Percentiles rank a stretch among this genome's conserved stretches.
These are phyloP conservation scores for Porites lobata DNA, from an alignment of 92 coral and sea anemone species.

Conservation along the genomic window DNA sequence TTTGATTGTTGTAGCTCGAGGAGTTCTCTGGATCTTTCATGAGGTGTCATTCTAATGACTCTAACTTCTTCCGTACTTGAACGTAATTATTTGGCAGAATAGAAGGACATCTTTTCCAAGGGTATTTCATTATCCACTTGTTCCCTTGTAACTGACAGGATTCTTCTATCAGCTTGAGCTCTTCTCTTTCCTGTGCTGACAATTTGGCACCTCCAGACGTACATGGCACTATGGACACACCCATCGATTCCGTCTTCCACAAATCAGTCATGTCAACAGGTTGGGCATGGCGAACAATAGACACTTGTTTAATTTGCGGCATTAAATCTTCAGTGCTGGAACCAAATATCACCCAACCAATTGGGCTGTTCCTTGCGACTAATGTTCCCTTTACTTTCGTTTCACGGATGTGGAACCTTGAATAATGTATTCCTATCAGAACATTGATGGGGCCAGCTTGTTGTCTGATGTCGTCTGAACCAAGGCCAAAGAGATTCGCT, in stretches of 20 bases:
- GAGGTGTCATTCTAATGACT: too few species aligned
- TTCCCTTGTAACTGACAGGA: not conserved
- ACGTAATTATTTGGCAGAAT: too few species aligned
- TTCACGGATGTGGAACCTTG: not conserved
- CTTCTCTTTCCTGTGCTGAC: not conserved
- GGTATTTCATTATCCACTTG: slow-evolving; percentile 44
- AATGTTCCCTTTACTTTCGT: slow-evolving; percentile 45
- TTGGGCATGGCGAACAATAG: slow-evolving; percentile 31
- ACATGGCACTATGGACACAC: slow-evolving; percentile 19
- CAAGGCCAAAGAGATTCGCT: slow-evolving; percentile 32
- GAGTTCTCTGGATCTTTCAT: too few species aligned
- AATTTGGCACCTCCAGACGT: slow-evolving; percentile 20
- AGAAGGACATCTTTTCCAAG: not conserved
- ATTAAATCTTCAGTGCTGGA: slow-evolving; percentile 10
- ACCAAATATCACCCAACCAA: slow-evolving; percentile 75
- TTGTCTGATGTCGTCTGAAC: slow-evolving; percentile 16
- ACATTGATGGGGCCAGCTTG: slow-evolving; percentile 65
- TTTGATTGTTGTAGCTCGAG: too few species aligned
- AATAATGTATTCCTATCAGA: slow-evolving; percentile 47
- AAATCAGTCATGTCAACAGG: slow-evolving; percentile 52
- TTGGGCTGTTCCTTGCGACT: slow-evolving; percentile 61
- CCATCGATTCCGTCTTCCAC: slow-evolving; percentile 53
- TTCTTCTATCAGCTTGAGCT: too few species aligned
- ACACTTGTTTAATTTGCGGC: slow-evolving; percentile 11
- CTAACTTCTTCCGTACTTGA: too few species aligned